Evolutionary conservation across 2,113 vertebrate genomes (phyloP), one percentile per base, ranked within the genome.

Genomic region (Callithrix jacchus): DNA sequence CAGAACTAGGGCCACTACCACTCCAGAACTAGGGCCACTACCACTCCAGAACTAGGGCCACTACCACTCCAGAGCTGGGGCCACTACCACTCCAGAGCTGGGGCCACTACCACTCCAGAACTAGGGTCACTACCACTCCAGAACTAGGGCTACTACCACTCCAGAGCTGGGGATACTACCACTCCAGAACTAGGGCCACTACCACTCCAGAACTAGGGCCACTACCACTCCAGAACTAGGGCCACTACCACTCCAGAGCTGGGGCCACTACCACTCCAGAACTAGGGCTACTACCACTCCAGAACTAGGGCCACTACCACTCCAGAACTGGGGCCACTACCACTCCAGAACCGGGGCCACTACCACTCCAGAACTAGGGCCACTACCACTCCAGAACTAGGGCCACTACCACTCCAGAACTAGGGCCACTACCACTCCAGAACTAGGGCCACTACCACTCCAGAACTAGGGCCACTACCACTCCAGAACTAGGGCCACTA

Each of bases 181-280:
- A 13, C 16, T 30, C 40, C n/a, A 49, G 87, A 91, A 56, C 71
- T 12, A 2, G 32, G 68, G 45, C 17, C 0, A 0, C 0, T 0
- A 3, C 0, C 8, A 13, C 16, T 30, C 40, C n/a, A 49, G 87
- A 91, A 56, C 71, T 12, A 2, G 32, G 68, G 45, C 17, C 0
- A 0, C 0, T 0, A 3, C 0, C 8, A 13, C 16, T 30, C 40
- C n/a, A 49, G 87, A 91, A 56, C 71, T 12, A 2, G 32, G 68
- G 45, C 17, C 0, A 0, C 0, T 0, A 3, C 0, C 8, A 13
- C 16, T 30, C 40, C n/a, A 49, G 87, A 91, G 64, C 71, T 12
- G 3, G 32, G 68, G 45, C 17, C 0, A 0, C 0, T 0, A 3
- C 0, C 8, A 13, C 16, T 30, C 23, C 10, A n/a, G n/a, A n/a